Evolutionary conservation across 2,113 vertebrate species (phyloP).

Genomic region (Grus americana): DNA sequence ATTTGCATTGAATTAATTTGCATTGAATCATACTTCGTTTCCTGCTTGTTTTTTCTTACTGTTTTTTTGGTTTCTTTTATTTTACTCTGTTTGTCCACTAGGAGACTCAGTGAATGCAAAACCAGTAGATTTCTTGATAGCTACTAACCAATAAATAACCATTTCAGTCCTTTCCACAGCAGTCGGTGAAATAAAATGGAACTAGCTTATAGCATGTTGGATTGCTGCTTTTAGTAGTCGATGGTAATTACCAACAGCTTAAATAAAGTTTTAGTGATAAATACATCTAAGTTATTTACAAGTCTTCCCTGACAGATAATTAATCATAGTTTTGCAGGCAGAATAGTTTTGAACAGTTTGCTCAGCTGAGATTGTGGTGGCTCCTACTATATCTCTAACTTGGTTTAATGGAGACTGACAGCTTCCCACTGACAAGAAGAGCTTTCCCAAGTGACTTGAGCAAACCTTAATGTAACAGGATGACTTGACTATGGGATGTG

Average conservation of each 20-base stretch:
- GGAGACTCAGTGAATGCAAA: background rate
- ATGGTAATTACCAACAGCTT: background rate
- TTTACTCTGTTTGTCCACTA: background rate
- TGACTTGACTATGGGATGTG: conserved; percentile 69
- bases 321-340: background rate
- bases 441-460: conserved; percentile 61
- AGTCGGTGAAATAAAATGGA: background rate
- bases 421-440: conserved; percentile 37
- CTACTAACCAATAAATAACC: background rate
- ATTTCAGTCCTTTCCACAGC: background rate
- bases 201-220: background rate
- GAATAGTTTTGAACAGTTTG: background rate
- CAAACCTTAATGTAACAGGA: conserved; percentile 77
- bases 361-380: conserved; percentile 1
- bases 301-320: background rate
- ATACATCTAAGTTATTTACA: background rate
- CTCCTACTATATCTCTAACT: conserved; percentile 16
- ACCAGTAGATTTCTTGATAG: background rate
- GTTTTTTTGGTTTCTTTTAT: background rate
- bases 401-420: conserved; percentile 71
- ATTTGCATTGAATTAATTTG: background rate
- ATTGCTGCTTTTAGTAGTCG: background rate
- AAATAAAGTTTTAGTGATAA: background rate
- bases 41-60: background rate
- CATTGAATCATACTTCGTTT: background rate